Base-by-base conservation (phyloP, 2,797 vertebrate genomes). In the Dicrostonyx torquatus region DNA sequence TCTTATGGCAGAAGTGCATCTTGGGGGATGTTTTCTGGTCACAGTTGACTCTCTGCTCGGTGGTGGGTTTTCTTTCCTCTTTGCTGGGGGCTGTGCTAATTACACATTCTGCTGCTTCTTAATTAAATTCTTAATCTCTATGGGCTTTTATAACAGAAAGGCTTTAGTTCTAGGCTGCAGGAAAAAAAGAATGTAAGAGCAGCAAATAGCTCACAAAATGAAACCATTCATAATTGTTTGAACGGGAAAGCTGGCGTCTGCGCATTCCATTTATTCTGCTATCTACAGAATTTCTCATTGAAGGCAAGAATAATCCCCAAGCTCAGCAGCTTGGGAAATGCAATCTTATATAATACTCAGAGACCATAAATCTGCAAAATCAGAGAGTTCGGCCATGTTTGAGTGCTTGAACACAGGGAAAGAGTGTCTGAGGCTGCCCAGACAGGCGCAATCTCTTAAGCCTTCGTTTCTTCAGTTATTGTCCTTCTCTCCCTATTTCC, bases 141-240 rank as follows among this genome's bases (percentile, higher is more conserved):
- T 26, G 93, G 72, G 37, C 86, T 95, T 64, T 89, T 97, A 77
- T 72, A 96, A 95, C 96, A 94, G 95, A 78, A 96, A 96, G 93
- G 43, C 95, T 96, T 98, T 95, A 94, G 82, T 97, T 92, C 68
- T 58, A 91, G 95, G 77, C 78, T 90, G 31, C 80, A 93, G 95
- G 95, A 93, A 90, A 90, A 64, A 88, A 89, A 96, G 95, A 96
- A 95, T 96, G 96, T 96, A 94, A 96, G 92, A 97, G 73, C 80
- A 91, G 96, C 62, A 95, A 90, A 91, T 91, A 97, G 96, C 97
- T 96, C 94, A 96, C 90, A 97, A 96, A 98, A 97, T 90, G 94
- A 98, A 97, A 96, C 91, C 94, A 97, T 98, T 98, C 97, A 72
- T 96, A 94, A 97, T 96, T 98, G 95, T 98, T 96, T 96, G 4